Percentiles rank a stretch among this genome's conserved stretches.
phyloP scores from a whole-genome alignment of 1,140 invertebrate genomes.

The Arion vulgaris region DNA sequence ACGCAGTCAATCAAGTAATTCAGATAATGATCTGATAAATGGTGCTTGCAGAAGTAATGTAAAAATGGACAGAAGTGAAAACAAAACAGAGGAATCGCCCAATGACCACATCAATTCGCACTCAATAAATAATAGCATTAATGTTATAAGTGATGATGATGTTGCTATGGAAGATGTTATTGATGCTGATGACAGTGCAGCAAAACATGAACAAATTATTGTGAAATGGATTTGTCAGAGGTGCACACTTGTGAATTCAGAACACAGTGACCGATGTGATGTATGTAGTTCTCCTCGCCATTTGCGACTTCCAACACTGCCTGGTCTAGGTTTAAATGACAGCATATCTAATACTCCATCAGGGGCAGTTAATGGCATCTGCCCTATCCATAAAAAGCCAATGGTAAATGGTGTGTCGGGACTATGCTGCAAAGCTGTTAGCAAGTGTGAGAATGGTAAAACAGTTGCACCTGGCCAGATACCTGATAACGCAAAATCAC shows the following conservation, averaged over 20 bases:
- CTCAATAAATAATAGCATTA: neutral
- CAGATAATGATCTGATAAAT: neutral
- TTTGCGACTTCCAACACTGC: constrained; percentile 52
- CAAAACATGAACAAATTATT: neutral
- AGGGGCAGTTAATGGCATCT: neutral
- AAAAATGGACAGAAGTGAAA: neutral
- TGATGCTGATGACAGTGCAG: neutral
- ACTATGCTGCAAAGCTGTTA: neutral
- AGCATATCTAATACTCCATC: neutral
- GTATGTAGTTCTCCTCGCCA: constrained; percentile 58
- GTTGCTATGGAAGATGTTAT: neutral
- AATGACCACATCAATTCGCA: neutral
- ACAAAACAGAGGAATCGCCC: neutral
- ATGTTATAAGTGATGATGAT: constrained; percentile 7
- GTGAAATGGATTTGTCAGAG: constrained; percentile 47
- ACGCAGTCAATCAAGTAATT: neutral
- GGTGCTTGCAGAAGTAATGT: neutral
- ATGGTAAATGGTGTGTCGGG: neutral
- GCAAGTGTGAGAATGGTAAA: neutral
- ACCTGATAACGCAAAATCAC: neutral
- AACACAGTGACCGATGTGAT: constrained; percentile 38
- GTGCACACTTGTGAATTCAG: constrained; percentile 52
- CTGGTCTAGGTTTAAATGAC: constrained; percentile 2
- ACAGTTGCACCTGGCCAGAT: neutral
- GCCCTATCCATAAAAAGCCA: neutral